Evolutionary conservation across 1,140 invertebrate genomes (phyloP).

Genomic region (Pogonomyrmex barbatus): DNA sequence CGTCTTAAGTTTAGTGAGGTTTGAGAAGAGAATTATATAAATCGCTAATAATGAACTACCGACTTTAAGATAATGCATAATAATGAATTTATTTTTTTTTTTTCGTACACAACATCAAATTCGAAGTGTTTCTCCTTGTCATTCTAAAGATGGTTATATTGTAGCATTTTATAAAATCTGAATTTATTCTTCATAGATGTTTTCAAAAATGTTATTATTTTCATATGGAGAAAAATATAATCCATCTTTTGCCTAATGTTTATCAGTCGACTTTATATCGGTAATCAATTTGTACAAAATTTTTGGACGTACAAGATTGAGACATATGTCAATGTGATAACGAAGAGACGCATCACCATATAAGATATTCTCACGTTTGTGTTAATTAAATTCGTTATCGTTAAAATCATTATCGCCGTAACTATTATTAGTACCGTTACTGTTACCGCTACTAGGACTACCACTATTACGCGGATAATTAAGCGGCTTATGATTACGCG

Average conservation of each 20-base stretch:
- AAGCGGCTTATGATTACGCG: conserved; percentile 72
- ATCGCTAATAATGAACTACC: background rate
- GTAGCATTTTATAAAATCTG: background rate
- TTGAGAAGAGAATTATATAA: conserved; percentile 7
- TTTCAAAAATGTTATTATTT: background rate
- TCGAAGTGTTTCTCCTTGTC: background rate
- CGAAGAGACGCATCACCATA: background rate
- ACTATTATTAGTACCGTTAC: conserved; percentile 67
- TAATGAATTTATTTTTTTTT: background rate
- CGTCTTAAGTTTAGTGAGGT: conserved; percentile 30
- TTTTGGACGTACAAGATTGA: background rate
- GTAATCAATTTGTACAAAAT: background rate
- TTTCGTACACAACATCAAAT: background rate
- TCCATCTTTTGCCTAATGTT: background rate
- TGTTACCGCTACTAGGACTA: conserved; percentile 70
- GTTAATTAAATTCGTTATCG: conserved; percentile 59
- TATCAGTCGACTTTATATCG: background rate
- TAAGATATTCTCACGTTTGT: conserved; percentile 34
- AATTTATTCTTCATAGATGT: background rate
- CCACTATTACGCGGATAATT: conserved; percentile 73
- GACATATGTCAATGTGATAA: background rate
- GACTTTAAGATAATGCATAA: conserved; percentile 8
- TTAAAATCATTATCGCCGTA: conserved; percentile 59
- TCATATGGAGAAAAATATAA: background rate
- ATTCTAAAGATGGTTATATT: background rate